Evolutionary conservation across 2,888 invertebrate species (phyloP), one percentile per base, ranked within the genome.

Genomic region (Eilema caniola): DNA sequence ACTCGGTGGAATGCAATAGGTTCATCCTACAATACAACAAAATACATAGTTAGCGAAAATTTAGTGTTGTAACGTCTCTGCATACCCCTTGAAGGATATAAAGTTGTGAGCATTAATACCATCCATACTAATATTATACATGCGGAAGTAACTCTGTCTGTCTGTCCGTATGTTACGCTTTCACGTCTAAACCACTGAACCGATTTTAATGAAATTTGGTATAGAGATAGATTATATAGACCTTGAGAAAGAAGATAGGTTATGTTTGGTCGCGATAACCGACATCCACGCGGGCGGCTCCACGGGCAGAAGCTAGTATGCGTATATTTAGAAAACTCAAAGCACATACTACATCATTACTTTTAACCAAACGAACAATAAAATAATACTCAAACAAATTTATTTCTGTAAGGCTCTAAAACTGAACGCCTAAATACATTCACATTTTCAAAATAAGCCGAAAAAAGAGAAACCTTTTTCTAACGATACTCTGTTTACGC

Each of bases 401-500:
- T 24, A 59, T 24, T 59, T 59, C 59, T 24, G 24, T 59, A 53
- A 25, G n/a, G 20, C 5, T 12, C 28, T 11, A 47, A n/a, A 64
- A 64, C 33, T 47, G 10, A 69, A 20, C 53, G 0, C 41, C 37
- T 25, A 41, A 69, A 59, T 25, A 59, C 24, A 66, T 31, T 62
- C 28, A 14, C 53, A 23, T 47, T 16, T 23, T 10, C 24, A 59
- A 64, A 69, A 64, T 56, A 33, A 28, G 14, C 47, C 31, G 12
- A 14, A 37, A 57, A 20, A 47, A 28, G n/a, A 33, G 37, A 62
- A 23, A 56, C 24, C n/a, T 31, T 64, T 37, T 53, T 20, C 20
- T 37, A 66, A 65, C 61, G 56, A 66, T 60, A 56, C 59, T 67
- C 61, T 80, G 66, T 80, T 80, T 72, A 77, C 65, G 65, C 68